These are phyloP conservation scores for Clarias magur DNA, from an alignment of 2,113 vertebrate species.

Conservation along the genomic window DNA sequence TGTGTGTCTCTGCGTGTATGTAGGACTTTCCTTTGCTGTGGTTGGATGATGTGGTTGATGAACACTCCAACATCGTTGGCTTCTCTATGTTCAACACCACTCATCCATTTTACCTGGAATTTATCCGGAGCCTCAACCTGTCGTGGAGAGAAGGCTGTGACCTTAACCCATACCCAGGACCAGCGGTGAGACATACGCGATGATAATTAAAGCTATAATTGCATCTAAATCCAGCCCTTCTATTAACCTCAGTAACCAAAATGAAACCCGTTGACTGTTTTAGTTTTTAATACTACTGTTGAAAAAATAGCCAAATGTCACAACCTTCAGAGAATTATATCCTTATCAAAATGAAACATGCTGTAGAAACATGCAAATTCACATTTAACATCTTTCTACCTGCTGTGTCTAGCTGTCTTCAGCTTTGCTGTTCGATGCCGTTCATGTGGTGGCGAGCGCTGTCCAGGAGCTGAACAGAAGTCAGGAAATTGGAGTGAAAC, in stretches of 20 bases:
- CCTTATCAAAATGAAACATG: background rate
- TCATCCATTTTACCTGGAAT: slow-evolving; percentile 90
- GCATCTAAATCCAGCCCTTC: background rate
- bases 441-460: slow-evolving; percentile 86
- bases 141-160: slow-evolving; percentile 93
- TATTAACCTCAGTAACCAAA: background rate
- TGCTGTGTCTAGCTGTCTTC: slow-evolving; percentile 76
- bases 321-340: background rate
- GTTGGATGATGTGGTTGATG: slow-evolving; percentile 85
- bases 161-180: slow-evolving; percentile 81
- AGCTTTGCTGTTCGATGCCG: slow-evolving; percentile 85
- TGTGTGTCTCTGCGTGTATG: background rate
- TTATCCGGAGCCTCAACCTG: slow-evolving; percentile 90
- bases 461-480: slow-evolving; percentile 88
- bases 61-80: slow-evolving; percentile 87
- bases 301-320: background rate
- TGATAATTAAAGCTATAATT: background rate
- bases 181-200: slow-evolving; percentile 74
- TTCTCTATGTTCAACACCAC: slow-evolving; percentile 94
- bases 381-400: background rate
- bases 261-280: background rate
- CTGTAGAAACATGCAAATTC: background rate
- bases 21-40: slow-evolving; percentile 89
- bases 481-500: slow-evolving; percentile 87
- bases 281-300: background rate